Evolutionary conservation across 2,113 vertebrate genomes (phyloP).

Genomic region (Ageneiosus marmoratus): DNA sequence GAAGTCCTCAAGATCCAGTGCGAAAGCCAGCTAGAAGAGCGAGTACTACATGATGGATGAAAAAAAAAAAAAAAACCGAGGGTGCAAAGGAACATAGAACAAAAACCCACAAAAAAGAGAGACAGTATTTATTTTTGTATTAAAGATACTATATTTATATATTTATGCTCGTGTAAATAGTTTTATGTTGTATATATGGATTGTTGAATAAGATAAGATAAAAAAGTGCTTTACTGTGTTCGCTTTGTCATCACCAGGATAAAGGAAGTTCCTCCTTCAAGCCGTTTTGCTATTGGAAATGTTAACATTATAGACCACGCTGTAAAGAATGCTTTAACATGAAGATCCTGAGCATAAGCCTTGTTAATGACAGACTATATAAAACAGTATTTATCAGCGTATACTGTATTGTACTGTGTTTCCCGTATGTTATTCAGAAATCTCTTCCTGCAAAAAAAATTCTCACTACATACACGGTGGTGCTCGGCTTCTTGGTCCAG

Average conservation of each 20-base stretch:
- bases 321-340: conserved; percentile 6
- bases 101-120: conserved; percentile 68
- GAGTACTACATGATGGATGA: conserved; percentile 58
- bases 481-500: conserved; percentile 39
- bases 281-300: conserved; percentile 6
- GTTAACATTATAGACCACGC: background rate
- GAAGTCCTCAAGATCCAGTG: conserved; percentile 61
- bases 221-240: conserved; percentile 56
- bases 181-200: conserved; percentile 81
- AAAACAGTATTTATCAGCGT: conserved; percentile 22
- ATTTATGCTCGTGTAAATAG: conserved; percentile 99
- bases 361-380: conserved; percentile 9
- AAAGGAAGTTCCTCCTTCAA: conserved; percentile 18
- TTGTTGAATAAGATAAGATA: conserved; percentile 74
- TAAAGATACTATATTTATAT: conserved; percentile 92
- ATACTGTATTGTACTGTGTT: too few species aligned
- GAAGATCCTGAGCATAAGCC: conserved; percentile 19
- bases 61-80: conserved; percentile 45
- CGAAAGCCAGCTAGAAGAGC: conserved; percentile 54
- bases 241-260: conserved; percentile 47
- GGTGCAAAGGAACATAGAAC: conserved; percentile 6
- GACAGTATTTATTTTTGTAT: conserved; percentile 99
- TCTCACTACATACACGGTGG: conserved; percentile 4
- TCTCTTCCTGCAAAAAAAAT: conserved; percentile 18
- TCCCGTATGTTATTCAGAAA: background rate